phyloP scores from a whole-genome alignment of 2,113 vertebrate species.

The Cyprinodon tularosa region DNA sequence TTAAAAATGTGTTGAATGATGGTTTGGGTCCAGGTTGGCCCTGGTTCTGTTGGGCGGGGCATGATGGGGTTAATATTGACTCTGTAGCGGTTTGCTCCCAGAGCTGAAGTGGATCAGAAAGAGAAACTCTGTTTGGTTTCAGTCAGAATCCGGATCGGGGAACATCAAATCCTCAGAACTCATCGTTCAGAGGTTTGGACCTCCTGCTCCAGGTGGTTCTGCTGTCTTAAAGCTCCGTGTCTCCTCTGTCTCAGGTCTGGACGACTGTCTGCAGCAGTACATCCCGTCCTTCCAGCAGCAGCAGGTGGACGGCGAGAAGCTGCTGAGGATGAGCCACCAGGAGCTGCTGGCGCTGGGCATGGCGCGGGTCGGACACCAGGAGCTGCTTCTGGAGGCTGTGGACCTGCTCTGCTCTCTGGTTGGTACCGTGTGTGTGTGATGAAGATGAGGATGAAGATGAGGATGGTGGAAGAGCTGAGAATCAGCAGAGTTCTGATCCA shows the following conservation, averaged over 20 bases:
- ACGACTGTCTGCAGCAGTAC: slow-evolving; percentile 92
- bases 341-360: slow-evolving; percentile 90
- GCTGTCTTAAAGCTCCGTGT: neutral
- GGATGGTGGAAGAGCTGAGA: too few species aligned
- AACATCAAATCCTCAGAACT: too few species aligned
- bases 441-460: neutral
- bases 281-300: slow-evolving; percentile 87
- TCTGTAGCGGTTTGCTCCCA: too few species aligned
- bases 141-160: too few species aligned
- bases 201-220: neutral
- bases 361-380: slow-evolving; percentile 91
- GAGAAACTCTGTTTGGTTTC: too few species aligned
- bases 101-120: too few species aligned
- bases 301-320: slow-evolving; percentile 90
- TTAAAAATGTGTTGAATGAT: too few species aligned
- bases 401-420: slow-evolving; percentile 92
- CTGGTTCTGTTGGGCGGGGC: neutral
- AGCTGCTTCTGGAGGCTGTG: slow-evolving; percentile 90
- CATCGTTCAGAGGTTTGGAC: too few species aligned
- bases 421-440: slow-evolving; percentile 9
- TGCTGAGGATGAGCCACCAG: slow-evolving; percentile 90
- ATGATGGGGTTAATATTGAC: neutral
- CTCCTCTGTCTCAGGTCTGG: slow-evolving; percentile 81
- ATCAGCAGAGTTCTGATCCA: neutral
- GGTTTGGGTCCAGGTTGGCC: too few species aligned